Percentiles rank a stretch among this genome's conserved stretches.
Evolutionary conservation across 1,140 invertebrate genomes (phyloP).

Genomic region (Scaptodrosophila lebanonensis): DNA sequence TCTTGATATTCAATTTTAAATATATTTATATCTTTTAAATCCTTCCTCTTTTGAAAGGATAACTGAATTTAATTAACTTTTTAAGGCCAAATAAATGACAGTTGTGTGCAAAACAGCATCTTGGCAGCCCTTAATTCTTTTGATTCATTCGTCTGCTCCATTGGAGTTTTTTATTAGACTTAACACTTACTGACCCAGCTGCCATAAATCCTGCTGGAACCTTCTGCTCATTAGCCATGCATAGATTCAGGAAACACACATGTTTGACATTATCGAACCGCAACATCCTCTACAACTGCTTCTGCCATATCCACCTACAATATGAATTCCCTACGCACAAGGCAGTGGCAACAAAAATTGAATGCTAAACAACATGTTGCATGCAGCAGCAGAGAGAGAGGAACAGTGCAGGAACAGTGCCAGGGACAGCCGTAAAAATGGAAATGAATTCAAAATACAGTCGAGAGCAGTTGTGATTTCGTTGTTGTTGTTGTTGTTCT

Average conservation of each 20-base stretch:
- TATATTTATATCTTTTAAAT: too few relatives aligned
- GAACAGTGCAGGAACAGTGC: background rate
- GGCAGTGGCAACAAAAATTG: slow-evolving; percentile 11
- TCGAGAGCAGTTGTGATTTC: slow-evolving; percentile 60
- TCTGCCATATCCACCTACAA: too few relatives aligned
- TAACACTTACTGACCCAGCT: too few relatives aligned
- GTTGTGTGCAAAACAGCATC: too few relatives aligned
- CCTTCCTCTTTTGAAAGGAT: too few relatives aligned
- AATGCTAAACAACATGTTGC: slow-evolving; percentile 24
- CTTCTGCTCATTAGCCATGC: slow-evolving; percentile 38
- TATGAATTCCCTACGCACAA: slow-evolving; percentile 58
- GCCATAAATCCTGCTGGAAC: too few relatives aligned
- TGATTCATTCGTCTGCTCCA: too few relatives aligned
- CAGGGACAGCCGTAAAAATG: slow-evolving; percentile 56
- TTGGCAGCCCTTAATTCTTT: too few relatives aligned
- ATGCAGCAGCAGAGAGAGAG: background rate
- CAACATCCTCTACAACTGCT: slow-evolving; percentile 46
- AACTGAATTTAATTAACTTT: too few relatives aligned
- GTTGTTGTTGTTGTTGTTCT: slow-evolving; percentile 5
- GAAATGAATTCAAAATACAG: slow-evolving; percentile 61
- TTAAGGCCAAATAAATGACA: too few relatives aligned
- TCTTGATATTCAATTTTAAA: too few relatives aligned
- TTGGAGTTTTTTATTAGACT: too few relatives aligned
- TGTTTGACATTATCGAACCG: slow-evolving; percentile 68
- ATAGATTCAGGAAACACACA: slow-evolving; percentile 43